These are phyloP conservation scores for Hermaeophaga mercurialis DNA, from an alignment of 2,888 invertebrate species.

Conservation along the genomic window DNA sequence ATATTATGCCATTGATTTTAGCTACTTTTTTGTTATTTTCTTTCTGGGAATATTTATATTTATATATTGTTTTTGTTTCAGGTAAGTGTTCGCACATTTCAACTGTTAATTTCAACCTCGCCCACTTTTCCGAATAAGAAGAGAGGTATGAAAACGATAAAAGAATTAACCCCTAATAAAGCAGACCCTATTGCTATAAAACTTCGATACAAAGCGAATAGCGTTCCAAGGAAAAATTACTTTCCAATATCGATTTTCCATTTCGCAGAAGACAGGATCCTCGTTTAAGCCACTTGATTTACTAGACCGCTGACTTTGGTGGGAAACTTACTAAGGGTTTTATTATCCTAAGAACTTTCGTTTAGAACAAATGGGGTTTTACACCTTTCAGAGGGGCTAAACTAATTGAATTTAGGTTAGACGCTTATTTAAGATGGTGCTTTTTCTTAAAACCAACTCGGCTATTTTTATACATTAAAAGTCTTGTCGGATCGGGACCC, in stretches of 20 bases:
- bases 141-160: slow-evolving; percentile 10
- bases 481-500: no score
- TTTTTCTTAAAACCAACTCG: slow-evolving; percentile 7
- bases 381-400: slow-evolving; percentile 25
- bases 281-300: slow-evolving; percentile 45
- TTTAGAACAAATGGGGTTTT: slow-evolving; percentile 27
- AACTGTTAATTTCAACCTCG: not conserved
- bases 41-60: not conserved
- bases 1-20: not conserved
- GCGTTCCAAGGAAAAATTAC: slow-evolving; percentile 57
- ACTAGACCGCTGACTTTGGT: slow-evolving; percentile 41
- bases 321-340: slow-evolving; percentile 22
- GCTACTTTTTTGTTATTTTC: no score
- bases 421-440: not conserved
- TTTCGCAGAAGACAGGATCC: slow-evolving; percentile 43
- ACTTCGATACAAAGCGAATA: slow-evolving; percentile 24
- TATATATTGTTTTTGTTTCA: not conserved
- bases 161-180: slow-evolving; percentile 20
- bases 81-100: not conserved
- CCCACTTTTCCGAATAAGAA: not conserved
- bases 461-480: no score
- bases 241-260: slow-evolving; percentile 60
- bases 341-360: slow-evolving; percentile 26
- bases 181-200: slow-evolving; percentile 10
- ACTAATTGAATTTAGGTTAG: slow-evolving; percentile 22